Evolutionary conservation across 2,888 invertebrate genomes (phyloP).

Genomic region (Acrobasis consociella): DNA sequence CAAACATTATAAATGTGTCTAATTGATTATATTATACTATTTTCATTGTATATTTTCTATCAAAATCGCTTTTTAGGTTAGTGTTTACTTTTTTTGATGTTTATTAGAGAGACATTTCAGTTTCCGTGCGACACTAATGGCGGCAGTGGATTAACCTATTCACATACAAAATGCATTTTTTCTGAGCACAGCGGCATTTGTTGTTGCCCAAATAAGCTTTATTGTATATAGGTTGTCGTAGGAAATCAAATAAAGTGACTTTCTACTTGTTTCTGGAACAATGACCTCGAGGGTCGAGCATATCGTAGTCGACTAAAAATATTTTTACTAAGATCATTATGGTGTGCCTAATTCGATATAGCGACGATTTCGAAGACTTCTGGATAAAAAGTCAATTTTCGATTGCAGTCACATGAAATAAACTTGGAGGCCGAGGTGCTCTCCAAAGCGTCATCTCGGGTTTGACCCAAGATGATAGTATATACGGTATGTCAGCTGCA

Average conservation of each 20-base stretch:
- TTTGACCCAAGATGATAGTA: constrained; percentile 81
- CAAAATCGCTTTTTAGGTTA: constrained; percentile 52
- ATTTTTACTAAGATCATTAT: constrained; percentile 70
- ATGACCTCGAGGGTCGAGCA: constrained; percentile 75
- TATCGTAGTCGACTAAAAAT: constrained; percentile 75
- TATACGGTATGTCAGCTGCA: constrained; percentile 80
- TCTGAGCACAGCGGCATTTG: constrained; percentile 41
- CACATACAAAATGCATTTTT: constrained; percentile 60
- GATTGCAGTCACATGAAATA: constrained; percentile 79
- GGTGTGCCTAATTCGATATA: constrained; percentile 57
- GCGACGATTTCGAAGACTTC: constrained; percentile 61
- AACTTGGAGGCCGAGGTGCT: constrained; percentile 73
- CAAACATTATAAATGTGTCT: constrained; percentile 38
- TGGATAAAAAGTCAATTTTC: constrained; percentile 74
- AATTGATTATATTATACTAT: constrained; percentile 31
- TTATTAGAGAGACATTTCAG: constrained; percentile 74
- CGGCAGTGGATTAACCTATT: constrained; percentile 82
- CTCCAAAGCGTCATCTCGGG: constrained; percentile 79
- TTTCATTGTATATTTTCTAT: constrained; percentile 35
- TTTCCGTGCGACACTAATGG: constrained; percentile 81
- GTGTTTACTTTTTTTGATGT: constrained; percentile 81
- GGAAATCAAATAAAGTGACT: constrained; percentile 63
- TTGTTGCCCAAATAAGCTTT: constrained; percentile 52
- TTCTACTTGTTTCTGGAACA: constrained; percentile 70
- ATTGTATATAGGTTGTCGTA: constrained; percentile 66